Evolutionary conservation across 2,888 invertebrate species (phyloP).

Genomic region (Hartigia nigra): DNA sequence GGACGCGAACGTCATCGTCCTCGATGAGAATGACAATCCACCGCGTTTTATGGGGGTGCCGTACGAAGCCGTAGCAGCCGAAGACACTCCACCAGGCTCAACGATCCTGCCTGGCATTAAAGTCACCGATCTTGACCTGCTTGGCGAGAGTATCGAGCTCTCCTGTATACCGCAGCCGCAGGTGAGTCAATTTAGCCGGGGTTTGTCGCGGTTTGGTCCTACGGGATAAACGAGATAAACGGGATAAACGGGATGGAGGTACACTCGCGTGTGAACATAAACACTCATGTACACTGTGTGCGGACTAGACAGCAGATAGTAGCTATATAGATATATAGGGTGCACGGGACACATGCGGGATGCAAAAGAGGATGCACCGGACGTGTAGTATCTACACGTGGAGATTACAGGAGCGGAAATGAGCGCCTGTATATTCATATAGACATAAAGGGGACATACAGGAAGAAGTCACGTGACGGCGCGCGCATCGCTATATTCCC

Average conservation of each 20-base stretch:
- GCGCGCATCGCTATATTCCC: background rate
- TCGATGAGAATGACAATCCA: slow-evolving; percentile 90
- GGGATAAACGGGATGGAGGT: background rate
- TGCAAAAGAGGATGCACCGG: background rate
- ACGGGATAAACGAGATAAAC: background rate
- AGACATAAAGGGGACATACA: background rate
- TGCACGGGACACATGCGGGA: background rate
- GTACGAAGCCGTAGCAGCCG: slow-evolving; percentile 82
- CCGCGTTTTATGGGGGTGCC: slow-evolving; percentile 78
- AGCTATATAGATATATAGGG: background rate
- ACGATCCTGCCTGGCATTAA: slow-evolving; percentile 79
- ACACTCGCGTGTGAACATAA: background rate
- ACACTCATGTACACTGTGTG: background rate
- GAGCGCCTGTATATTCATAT: background rate
- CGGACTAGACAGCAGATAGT: background rate
- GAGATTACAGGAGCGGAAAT: background rate
- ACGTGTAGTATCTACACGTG: background rate
- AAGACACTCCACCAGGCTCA: slow-evolving; percentile 79
- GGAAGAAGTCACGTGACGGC: background rate
- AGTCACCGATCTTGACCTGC: slow-evolving; percentile 83
- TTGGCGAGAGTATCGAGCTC: slow-evolving; percentile 84
- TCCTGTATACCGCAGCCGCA: slow-evolving; percentile 71
- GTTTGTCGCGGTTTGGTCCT: background rate
- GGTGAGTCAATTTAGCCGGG: slow-evolving; percentile 46
- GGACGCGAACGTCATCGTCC: slow-evolving; percentile 83